Percentiles rank a stretch among this genome's conserved stretches.
phyloP scores from a whole-genome alignment of 2,113 vertebrate genomes.

The Callithrix jacchus region DNA sequence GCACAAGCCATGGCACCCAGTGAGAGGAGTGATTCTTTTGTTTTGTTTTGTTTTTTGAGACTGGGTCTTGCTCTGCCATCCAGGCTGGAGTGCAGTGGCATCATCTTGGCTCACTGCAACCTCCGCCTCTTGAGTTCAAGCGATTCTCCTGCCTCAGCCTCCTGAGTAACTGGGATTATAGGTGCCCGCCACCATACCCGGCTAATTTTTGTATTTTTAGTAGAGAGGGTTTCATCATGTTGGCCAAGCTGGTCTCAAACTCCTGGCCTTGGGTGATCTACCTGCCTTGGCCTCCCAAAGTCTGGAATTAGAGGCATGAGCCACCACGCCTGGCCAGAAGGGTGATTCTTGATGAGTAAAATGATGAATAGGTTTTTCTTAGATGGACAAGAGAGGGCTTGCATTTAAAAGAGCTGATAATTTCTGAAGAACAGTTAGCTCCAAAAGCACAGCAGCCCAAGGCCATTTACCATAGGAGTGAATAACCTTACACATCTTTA shows the following conservation, averaged over 20 bases:
- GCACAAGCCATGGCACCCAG: background rate
- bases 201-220: too few species aligned
- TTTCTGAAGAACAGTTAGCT: background rate
- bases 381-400: background rate
- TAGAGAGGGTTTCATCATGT: too few species aligned
- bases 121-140: background rate
- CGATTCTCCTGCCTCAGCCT: too few species aligned
- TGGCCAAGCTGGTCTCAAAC: too few species aligned
- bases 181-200: too few species aligned
- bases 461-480: background rate
- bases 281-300: too few species aligned
- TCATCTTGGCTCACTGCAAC: background rate
- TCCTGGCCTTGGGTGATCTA: too few species aligned
- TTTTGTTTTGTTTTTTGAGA: background rate
- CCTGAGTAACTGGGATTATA: too few species aligned
- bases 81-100: background rate
- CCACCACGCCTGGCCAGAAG: background rate
- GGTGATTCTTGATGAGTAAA: background rate
- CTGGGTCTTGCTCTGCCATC: background rate
- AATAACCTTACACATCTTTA: background rate
- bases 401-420: background rate
- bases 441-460: background rate
- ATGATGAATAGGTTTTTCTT: slow-evolving; percentile 14
- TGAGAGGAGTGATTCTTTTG: background rate
- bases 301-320: too few species aligned